A percentile compares a stretch with the other conserved stretches of the same genome.
Evolutionary conservation across 2,888 invertebrate species (phyloP).

Genomic region (Chymomyza fuscimana): DNA sequence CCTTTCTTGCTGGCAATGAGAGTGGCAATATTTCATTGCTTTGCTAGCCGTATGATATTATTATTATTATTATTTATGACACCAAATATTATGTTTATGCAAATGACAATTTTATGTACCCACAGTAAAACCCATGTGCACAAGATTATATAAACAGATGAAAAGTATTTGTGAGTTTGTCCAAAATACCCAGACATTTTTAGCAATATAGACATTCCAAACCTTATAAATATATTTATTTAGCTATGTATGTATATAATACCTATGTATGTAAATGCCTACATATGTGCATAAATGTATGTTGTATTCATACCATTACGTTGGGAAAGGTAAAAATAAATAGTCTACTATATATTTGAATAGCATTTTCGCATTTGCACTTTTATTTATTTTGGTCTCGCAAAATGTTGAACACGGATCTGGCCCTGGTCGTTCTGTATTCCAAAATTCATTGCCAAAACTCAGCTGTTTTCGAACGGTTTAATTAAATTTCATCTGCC

Average conservation of each 20-base stretch:
- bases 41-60: slow-evolving; percentile 82
- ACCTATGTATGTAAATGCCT: neutral
- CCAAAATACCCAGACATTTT: neutral
- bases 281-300: neutral
- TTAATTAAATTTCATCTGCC: neutral
- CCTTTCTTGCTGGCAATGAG: slow-evolving; percentile 94
- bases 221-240: slow-evolving; percentile 23
- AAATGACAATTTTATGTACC: slow-evolving; percentile 28
- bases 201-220: slow-evolving; percentile 13
- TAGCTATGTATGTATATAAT: slow-evolving; percentile 8
- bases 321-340: slow-evolving; percentile 12
- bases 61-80: slow-evolving; percentile 25
- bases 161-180: slow-evolving; percentile 5
- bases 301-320: neutral
- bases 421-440: neutral
- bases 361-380: neutral
- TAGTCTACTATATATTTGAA: neutral
- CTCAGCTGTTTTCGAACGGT: neutral
- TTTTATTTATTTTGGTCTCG: neutral
- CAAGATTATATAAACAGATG: slow-evolving; percentile 33
- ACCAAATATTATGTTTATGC: slow-evolving; percentile 63
- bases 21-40: slow-evolving; percentile 91
- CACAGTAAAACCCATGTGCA: slow-evolving; percentile 21
- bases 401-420: no score
- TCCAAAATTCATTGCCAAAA: neutral